Evolutionary conservation across 2,113 vertebrate species (phyloP).

Genomic region (Buteo buteo): DNA sequence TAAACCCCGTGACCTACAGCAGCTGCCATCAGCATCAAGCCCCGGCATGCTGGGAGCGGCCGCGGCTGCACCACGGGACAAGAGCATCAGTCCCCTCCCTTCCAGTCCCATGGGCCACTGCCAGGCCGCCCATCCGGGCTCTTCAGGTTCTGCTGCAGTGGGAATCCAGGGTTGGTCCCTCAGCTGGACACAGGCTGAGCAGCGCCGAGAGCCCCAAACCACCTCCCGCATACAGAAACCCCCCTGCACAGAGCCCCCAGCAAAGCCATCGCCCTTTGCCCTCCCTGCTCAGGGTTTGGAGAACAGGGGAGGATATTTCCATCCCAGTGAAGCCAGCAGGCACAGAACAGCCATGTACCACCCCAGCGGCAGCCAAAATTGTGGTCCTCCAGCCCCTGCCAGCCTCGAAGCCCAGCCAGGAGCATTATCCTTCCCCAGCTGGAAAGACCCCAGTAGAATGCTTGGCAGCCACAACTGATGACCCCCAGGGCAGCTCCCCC

Average conservation of each 20-base stretch:
- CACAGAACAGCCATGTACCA: neutral
- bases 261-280: fast-evolving
- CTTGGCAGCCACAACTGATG: fast-evolving
- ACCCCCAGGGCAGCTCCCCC: neutral
- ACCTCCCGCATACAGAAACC: fast-evolving
- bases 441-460: neutral
- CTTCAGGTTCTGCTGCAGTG: fast-evolving
- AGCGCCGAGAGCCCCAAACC: neutral
- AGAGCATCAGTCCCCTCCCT: neutral
- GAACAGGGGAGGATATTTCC: neutral
- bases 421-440: neutral
- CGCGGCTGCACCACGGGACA: neutral
- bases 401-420: fast-evolving
- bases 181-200: neutral
- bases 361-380: neutral
- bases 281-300: neutral
- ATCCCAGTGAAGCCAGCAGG: neutral
- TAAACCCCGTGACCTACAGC: neutral
- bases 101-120: neutral
- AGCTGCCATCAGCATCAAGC: neutral
- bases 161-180: neutral
- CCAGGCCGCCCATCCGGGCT: neutral
- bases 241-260: neutral
- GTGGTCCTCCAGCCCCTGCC: neutral
- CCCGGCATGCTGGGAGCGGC: neutral